Percentiles rank a stretch among this genome's conserved stretches.
phyloP scores from a whole-genome alignment of 1,140 invertebrate genomes.

The Lepeophtheirus salmonis region DNA sequence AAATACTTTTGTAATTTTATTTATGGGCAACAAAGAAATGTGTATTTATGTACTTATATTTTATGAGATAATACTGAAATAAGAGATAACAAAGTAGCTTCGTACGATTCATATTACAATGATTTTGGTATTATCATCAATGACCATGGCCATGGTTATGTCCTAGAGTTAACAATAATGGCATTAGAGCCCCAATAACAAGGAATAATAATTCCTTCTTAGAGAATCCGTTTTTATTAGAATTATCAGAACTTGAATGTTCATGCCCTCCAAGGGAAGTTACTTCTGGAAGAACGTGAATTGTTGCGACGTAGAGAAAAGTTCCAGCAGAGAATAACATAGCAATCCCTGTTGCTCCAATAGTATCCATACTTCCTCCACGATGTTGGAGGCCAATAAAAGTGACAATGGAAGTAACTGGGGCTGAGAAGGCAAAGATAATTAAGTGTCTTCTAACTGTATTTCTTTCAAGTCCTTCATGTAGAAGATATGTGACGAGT shows the following conservation, averaged over 20 bases:
- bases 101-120: neutral
- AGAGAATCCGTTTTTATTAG: constrained; percentile 38
- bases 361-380: constrained; percentile 7
- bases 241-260: constrained; percentile 30
- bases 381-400: constrained; percentile 61
- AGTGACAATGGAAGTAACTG: constrained; percentile 67
- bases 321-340: constrained; percentile 98
- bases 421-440: constrained; percentile 85
- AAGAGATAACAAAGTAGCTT: too few species aligned
- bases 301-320: constrained; percentile 94
- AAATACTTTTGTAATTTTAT: too few species aligned
- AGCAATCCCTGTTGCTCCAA: constrained; percentile 58
- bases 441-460: constrained; percentile 70
- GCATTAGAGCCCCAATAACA: constrained; percentile 62
- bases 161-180: constrained; percentile 64
- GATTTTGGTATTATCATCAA: neutral
- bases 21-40: too few species aligned
- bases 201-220: constrained; percentile 59
- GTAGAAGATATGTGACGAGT: constrained; percentile 82
- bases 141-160: constrained; percentile 50
- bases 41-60: too few species aligned
- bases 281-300: constrained; percentile 89
- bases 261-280: constrained; percentile 31
- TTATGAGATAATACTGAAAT: too few species aligned
- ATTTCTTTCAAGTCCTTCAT: constrained; percentile 75